phyloP scores from a whole-genome alignment of 2,797 vertebrate species.

The Bufotes viridis region DNA sequence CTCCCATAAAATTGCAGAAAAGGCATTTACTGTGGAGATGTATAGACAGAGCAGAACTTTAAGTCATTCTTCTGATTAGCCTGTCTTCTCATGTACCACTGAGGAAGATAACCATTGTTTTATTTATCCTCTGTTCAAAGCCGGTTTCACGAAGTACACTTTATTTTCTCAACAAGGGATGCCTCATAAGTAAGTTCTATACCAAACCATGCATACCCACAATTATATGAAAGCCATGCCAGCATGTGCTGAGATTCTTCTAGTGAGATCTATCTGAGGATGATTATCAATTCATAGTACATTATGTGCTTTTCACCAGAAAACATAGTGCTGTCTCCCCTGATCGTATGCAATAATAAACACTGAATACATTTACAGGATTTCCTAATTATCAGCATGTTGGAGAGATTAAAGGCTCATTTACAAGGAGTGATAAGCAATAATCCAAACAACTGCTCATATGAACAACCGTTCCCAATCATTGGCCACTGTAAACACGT shows the following conservation, averaged over 20 bases:
- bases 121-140: constrained; percentile 24
- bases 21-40: constrained; percentile 35
- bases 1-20: constrained; percentile 42
- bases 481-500: no score
- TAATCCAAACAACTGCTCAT: no score
- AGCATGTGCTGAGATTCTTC: neutral
- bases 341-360: no score
- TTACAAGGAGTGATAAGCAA: no score
- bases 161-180: neutral
- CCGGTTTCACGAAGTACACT: neutral
- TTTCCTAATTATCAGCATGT: no score
- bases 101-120: constrained; percentile 4
- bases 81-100: constrained; percentile 17
- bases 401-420: no score
- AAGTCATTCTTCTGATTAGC: constrained; percentile 37
- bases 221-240: neutral
- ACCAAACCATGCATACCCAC: neutral
- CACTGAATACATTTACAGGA: no score
- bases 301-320: neutral
- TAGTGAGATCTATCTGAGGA: neutral
- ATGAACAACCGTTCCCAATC: no score
- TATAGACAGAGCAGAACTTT: neutral
- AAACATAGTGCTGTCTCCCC: no score
- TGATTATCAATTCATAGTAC: neutral
- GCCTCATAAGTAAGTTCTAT: neutral